These are phyloP conservation scores for Mimas tiliae DNA, from an alignment of 2,888 invertebrate genomes.

Conservation along the genomic window DNA sequence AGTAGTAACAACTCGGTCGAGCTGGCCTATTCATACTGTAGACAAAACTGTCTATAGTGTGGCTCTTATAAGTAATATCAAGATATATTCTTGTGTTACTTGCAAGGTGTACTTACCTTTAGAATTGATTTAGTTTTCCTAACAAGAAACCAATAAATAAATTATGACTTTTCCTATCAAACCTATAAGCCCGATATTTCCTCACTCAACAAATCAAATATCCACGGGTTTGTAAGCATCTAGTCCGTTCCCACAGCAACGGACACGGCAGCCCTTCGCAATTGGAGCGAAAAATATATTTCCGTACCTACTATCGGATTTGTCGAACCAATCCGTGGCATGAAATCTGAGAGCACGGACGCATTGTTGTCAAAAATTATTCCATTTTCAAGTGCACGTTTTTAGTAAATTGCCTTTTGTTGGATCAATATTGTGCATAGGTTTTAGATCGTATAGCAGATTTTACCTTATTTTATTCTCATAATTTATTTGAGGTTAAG, in stretches of 20 bases:
- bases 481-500: neutral
- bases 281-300: slow-evolving; percentile 39
- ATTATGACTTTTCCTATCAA: neutral
- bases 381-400: neutral
- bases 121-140: too few relatives aligned
- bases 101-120: too few relatives aligned
- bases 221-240: neutral
- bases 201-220: neutral
- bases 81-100: too few relatives aligned
- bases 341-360: slow-evolving; percentile 53
- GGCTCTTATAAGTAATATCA: too few relatives aligned
- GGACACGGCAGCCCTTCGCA: slow-evolving; percentile 26
- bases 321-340: slow-evolving; percentile 39
- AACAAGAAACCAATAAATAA: neutral
- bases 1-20: too few relatives aligned
- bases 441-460: neutral
- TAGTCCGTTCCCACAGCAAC: neutral
- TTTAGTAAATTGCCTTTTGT: neutral
- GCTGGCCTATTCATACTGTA: too few relatives aligned
- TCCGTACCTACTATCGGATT: slow-evolving; percentile 34
- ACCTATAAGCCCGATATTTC: neutral
- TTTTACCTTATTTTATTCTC: neutral
- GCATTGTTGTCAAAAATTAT: slow-evolving; percentile 19
- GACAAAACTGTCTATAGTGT: too few relatives aligned
- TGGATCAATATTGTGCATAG: neutral